Evolutionary conservation across 2,113 vertebrate species (phyloP).

Genomic region (Platysteira castanea): DNA sequence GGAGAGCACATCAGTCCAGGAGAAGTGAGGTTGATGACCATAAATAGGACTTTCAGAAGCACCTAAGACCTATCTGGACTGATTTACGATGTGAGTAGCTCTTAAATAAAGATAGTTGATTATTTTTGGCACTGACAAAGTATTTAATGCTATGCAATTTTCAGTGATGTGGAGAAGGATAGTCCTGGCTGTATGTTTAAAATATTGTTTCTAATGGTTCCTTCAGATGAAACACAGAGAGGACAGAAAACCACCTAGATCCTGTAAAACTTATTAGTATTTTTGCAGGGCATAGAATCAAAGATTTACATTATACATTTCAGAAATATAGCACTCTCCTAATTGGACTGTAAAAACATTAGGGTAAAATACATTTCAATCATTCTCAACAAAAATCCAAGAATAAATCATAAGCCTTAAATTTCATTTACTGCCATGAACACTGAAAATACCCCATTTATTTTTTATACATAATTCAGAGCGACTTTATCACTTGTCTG

Average conservation of each 20-base stretch:
- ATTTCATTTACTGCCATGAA: slow-evolving; percentile 53
- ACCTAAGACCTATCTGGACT: neutral
- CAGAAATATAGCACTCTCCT: neutral
- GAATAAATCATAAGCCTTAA: slow-evolving; percentile 30
- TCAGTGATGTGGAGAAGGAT: neutral
- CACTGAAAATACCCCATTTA: slow-evolving; percentile 61
- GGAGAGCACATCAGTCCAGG: neutral
- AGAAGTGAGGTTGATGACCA: neutral
- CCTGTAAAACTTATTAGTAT: neutral
- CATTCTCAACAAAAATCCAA: slow-evolving; percentile 21
- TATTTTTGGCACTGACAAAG: neutral
- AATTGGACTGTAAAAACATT: neutral
- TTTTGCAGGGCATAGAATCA: neutral
- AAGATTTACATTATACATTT: neutral
- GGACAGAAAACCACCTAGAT: neutral
- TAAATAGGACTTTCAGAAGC: neutral
- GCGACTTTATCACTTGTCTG: slow-evolving; percentile 60
- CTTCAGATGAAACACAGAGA: neutral
- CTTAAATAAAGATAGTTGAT: neutral
- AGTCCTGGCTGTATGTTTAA: neutral
- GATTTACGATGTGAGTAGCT: neutral
- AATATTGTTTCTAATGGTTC: neutral
- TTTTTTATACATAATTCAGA: slow-evolving; percentile 64
- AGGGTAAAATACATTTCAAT: neutral
- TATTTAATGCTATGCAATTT: neutral